Evolutionary conservation across 92 coral and sea anemone genomes (phyloP).

Genomic region (Siderastrea radians): DNA sequence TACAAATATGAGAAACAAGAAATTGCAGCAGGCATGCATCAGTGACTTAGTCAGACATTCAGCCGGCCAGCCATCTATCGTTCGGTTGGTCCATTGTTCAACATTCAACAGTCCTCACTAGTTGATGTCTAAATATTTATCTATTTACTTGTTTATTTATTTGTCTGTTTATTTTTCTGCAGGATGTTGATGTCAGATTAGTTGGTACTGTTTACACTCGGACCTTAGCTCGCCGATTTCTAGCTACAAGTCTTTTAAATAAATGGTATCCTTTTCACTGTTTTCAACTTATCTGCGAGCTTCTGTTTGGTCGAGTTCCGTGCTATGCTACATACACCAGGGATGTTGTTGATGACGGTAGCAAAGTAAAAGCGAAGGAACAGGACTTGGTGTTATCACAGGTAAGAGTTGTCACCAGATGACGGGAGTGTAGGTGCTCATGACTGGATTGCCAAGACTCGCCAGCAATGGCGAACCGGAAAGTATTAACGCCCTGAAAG

Average conservation of each 20-base stretch:
- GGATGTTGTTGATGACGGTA: constrained; percentile 87
- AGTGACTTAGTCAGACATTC: too few relatives aligned
- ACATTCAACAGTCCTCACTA: too few relatives aligned
- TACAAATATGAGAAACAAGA: too few relatives aligned
- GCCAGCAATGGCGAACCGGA: too few relatives aligned
- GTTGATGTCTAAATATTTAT: too few relatives aligned
- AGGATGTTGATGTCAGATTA: constrained; percentile 90
- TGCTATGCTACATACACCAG: constrained; percentile 86
- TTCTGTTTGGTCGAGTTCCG: constrained; percentile 88
- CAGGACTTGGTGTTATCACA: constrained; percentile 80
- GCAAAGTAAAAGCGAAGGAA: constrained; percentile 76
- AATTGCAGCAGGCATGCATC: too few relatives aligned
- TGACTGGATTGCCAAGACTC: too few relatives aligned
- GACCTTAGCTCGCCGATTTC: constrained; percentile 87
- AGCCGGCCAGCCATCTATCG: too few relatives aligned
- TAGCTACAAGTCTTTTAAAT: constrained; percentile 78
- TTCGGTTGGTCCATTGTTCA: too few relatives aligned
- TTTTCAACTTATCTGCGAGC: constrained; percentile 91
- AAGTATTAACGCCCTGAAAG: too few relatives aligned
- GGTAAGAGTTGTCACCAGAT: constrained; percentile 48
- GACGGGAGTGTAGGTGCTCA: too few relatives aligned
- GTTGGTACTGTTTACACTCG: constrained; percentile 91
- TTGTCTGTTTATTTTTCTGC: neutral
- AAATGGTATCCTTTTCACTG: constrained; percentile 93
- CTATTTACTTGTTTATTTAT: too few relatives aligned